Evolutionary conservation across 2,797 vertebrate genomes (phyloP).

Genomic region (Tapirus indicus): DNA sequence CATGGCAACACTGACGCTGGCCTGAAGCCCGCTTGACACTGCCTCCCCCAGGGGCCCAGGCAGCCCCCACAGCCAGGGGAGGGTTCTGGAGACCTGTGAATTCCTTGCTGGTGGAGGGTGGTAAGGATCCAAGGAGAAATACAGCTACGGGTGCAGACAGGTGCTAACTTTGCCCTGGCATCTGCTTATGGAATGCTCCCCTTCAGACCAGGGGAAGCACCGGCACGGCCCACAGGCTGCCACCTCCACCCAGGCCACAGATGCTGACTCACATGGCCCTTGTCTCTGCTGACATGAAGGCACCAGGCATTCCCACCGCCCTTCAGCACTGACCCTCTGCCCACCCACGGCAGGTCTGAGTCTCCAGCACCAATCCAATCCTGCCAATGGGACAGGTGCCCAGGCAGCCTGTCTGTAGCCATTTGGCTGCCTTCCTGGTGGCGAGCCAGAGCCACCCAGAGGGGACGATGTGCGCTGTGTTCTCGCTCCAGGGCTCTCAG

Average conservation of each 20-base stretch:
- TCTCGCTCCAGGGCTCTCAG: neutral
- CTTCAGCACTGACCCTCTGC: neutral
- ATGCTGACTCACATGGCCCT: neutral
- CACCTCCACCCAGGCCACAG: neutral
- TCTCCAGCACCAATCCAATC: neutral
- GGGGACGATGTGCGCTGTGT: accelerated
- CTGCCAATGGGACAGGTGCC: neutral
- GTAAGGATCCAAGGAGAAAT: neutral
- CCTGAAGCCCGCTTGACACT: neutral
- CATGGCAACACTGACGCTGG: neutral
- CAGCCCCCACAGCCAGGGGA: neutral
- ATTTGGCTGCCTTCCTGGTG: neutral
- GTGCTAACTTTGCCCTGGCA: neutral
- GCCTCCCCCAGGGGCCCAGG: neutral
- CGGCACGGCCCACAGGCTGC: neutral
- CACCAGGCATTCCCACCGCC: no score
- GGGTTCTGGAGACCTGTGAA: neutral
- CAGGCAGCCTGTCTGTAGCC: neutral
- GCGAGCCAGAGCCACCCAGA: accelerated
- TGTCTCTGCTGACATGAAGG: neutral
- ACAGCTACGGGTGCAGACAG: neutral
- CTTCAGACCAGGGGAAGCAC: neutral
- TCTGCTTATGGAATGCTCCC: neutral
- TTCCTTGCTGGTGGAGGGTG: neutral
- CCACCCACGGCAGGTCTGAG: neutral